Conservation (phyloP, 1,140 invertebrate species). For the Coelopa frigida region DNA sequence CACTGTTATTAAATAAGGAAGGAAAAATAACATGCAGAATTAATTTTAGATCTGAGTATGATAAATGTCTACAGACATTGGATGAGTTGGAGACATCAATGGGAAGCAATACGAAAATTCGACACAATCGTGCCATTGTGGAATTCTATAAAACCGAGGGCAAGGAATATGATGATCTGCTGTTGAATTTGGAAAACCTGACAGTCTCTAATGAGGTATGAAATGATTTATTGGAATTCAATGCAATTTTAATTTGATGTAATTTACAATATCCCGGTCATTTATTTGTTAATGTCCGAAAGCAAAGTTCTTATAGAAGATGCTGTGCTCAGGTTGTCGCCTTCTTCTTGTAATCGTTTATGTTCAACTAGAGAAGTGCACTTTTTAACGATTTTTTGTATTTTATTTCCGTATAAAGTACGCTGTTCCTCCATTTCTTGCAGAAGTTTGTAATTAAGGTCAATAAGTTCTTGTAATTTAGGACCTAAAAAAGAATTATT, state of each 20-base stretch:
- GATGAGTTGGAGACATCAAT: conserved; percentile 53
- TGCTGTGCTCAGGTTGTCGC: background rate
- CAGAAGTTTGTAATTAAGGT: too few species aligned
- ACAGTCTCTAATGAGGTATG: conserved; percentile 12
- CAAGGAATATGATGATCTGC: conserved; percentile 64
- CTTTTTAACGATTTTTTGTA: conserved; percentile 1
- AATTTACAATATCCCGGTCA: too few species aligned
- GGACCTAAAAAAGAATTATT: too few species aligned
- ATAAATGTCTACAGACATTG: conserved; percentile 52
- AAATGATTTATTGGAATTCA: background rate
- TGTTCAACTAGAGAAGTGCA: background rate
- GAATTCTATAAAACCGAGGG: conserved; percentile 65
- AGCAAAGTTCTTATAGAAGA: conserved; percentile 3
- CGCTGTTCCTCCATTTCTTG: too few species aligned
- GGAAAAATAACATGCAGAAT: background rate
- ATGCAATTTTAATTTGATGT: too few species aligned
- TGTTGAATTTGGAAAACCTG: conserved; percentile 49
- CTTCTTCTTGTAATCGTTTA: background rate
- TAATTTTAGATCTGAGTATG: conserved; percentile 44
- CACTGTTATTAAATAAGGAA: background rate
- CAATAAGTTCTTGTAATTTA: too few species aligned
- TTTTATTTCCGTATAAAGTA: too few species aligned
- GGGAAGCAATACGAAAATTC: conserved; percentile 60
- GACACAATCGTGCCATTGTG: conserved; percentile 64
- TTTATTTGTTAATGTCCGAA: too few species aligned